Percentiles rank a stretch among this genome's conserved stretches.
Conservation (phyloP, 2,113 vertebrate genomes). For the Excalfactoria chinensis region DNA sequence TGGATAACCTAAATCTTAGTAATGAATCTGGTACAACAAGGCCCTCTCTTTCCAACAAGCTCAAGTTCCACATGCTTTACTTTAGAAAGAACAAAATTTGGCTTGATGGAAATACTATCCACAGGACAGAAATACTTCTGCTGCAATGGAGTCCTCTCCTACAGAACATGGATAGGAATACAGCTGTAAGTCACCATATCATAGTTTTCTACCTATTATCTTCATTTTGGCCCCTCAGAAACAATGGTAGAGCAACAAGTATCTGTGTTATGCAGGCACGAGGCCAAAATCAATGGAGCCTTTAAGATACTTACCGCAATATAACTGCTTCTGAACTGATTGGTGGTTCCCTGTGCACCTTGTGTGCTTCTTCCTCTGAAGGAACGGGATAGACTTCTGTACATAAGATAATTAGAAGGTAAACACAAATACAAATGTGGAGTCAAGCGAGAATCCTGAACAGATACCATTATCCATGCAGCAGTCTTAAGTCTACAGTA, state of each 20-base stretch:
- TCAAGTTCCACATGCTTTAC: not conserved
- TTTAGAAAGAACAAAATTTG: not conserved
- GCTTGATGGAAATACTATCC: not conserved
- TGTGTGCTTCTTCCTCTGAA: constrained; percentile 48
- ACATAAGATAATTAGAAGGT: not conserved
- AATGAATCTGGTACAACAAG: not conserved
- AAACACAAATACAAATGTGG: not conserved
- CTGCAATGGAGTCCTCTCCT: not conserved
- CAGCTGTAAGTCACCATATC: not conserved
- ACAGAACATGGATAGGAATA: not conserved
- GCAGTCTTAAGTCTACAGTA: not conserved
- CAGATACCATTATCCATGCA: not conserved
- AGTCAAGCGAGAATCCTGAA: not conserved
- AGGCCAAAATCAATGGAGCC: not conserved
- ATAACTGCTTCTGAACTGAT: constrained; percentile 35
- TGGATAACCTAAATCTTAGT: not conserved
- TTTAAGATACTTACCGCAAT: constrained; percentile 57
- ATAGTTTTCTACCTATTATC: not conserved
- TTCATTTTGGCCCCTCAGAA: not conserved
- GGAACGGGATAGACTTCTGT: constrained; percentile 41
- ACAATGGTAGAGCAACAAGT: not conserved
- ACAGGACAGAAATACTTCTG: not conserved
- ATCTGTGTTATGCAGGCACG: not conserved
- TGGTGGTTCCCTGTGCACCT: constrained; percentile 1
- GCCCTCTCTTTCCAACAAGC: not conserved